phyloP scores from a whole-genome alignment of 2,888 invertebrate species.

The Heliconius aoede region DNA sequence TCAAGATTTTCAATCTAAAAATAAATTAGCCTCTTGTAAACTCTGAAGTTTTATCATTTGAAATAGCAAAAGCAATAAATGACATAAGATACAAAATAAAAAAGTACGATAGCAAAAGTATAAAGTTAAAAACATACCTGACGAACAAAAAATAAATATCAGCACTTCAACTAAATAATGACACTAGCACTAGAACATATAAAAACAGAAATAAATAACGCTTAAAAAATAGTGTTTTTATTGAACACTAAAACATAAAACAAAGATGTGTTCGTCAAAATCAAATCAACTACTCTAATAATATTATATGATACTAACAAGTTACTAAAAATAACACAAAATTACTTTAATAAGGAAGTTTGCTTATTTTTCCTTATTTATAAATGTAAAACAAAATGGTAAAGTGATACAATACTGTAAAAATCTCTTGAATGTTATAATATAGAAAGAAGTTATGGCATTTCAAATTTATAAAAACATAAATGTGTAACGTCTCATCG shows the following conservation, averaged over 20 bases:
- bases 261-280: background rate
- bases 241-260: background rate
- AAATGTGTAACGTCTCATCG: too few relatives aligned
- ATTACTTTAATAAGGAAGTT: background rate
- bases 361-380: background rate
- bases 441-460: too few relatives aligned
- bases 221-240: conserved; percentile 4
- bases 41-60: conserved; percentile 30
- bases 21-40: conserved; percentile 25
- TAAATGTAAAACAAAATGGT: background rate
- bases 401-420: background rate
- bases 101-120: background rate
- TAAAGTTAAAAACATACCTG: conserved; percentile 21
- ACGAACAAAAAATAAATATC: conserved; percentile 9
- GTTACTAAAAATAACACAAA: background rate
- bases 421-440: background rate
- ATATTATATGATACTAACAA: conserved; percentile 3
- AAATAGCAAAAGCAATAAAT: conserved; percentile 43
- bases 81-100: conserved; percentile 34
- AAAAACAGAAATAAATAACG: conserved; percentile 18
- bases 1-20: conserved; percentile 98
- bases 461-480: too few relatives aligned
- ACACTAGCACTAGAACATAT: conserved; percentile 34
- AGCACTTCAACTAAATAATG: conserved; percentile 12
- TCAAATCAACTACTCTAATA: background rate